Evolutionary conservation across 1,140 invertebrate genomes (phyloP).

Genomic region (Galleria mellonella): DNA sequence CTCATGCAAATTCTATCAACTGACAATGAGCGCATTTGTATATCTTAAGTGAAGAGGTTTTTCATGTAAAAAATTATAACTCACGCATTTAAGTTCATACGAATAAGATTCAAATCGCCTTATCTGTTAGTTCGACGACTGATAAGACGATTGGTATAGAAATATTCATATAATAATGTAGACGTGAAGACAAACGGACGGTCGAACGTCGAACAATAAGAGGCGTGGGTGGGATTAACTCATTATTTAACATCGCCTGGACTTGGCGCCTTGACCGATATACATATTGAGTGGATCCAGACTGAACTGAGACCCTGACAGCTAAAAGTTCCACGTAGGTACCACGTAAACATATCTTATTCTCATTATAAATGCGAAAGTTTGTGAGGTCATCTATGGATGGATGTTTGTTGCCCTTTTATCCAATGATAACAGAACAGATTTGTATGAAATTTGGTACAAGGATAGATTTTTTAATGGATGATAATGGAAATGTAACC

Average conservation of each 20-base stretch:
- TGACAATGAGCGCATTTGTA: slow-evolving; percentile 53
- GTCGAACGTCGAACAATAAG: slow-evolving; percentile 59
- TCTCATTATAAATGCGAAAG: not conserved
- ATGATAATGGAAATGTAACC: no score
- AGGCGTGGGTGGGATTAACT: slow-evolving; percentile 62
- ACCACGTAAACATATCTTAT: no score
- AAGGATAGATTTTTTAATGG: no score
- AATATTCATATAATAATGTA: slow-evolving; percentile 62
- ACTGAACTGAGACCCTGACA: no score
- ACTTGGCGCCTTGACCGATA: slow-evolving; percentile 60
- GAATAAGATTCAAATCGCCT: not conserved
- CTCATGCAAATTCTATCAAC: slow-evolving; percentile 63
- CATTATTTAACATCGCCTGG: slow-evolving; percentile 44
- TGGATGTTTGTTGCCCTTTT: not conserved
- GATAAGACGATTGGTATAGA: slow-evolving; percentile 1
- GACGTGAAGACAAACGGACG: slow-evolving; percentile 44
- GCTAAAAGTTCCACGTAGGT: no score
- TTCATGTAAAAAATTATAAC: not conserved
- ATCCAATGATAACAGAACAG: not conserved
- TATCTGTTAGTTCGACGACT: not conserved
- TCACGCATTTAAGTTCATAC: not conserved
- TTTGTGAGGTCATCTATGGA: not conserved
- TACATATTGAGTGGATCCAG: slow-evolving; percentile 36
- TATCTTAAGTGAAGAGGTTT: not conserved
- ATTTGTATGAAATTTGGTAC: not conserved